These are phyloP conservation scores for Cavia porcellus DNA, from an alignment of 2,113 vertebrate species.

Conservation along the genomic window DNA sequence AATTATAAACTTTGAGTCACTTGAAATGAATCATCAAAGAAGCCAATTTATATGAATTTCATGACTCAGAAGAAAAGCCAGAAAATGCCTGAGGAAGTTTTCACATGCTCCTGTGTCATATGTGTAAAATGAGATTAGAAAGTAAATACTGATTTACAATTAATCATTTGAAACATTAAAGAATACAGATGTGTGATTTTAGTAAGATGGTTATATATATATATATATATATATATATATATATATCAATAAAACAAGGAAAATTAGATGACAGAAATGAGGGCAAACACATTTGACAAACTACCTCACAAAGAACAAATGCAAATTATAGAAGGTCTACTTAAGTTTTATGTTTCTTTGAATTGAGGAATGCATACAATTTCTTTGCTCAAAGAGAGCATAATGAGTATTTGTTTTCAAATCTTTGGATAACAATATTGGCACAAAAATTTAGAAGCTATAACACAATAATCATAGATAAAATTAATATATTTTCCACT, in stretches of 20 bases:
- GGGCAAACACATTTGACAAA: not conserved
- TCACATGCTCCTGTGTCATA: not conserved
- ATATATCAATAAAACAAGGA: not conserved
- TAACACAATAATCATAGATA: not conserved
- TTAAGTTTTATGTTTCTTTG: not conserved
- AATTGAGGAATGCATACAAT: not conserved
- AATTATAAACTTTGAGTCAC: not conserved
- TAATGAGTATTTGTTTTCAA: not conserved
- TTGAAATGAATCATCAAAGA: not conserved
- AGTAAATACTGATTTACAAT: not conserved
- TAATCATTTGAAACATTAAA: not conserved
- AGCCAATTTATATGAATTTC: not conserved
- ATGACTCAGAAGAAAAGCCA: not conserved
- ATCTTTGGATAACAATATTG: not conserved
- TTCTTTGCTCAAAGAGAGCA: not conserved
- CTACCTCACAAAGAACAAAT: not conserved
- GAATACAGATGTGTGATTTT: not conserved
- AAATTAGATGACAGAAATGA: not conserved
- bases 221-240: too few species aligned
- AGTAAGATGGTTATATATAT: not conserved
- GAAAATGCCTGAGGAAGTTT: not conserved
- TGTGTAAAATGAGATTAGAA: not conserved
- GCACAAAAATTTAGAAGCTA: not conserved
- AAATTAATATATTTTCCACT: not conserved
- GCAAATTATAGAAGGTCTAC: not conserved